Evolutionary conservation across 2,888 invertebrate species (phyloP).

Genomic region (Diaprepes abbreviatus): DNA sequence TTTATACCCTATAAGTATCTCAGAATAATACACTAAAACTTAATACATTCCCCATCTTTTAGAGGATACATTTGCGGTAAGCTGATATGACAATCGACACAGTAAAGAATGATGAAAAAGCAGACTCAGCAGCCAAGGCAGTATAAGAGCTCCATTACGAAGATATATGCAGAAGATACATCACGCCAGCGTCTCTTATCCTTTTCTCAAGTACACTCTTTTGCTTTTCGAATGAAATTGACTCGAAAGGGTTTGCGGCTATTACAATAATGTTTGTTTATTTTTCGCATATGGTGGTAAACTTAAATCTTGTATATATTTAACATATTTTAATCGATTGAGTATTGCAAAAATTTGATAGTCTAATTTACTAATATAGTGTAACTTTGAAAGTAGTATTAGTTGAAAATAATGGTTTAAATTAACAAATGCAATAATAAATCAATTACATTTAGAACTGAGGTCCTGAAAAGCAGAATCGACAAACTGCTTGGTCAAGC

Average conservation of each 20-base stretch:
- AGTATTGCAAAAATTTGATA: too few species aligned
- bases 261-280: constrained; percentile 24
- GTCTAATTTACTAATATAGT: too few species aligned
- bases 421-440: too few species aligned
- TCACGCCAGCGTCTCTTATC: constrained; percentile 34
- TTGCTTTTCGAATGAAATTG: constrained; percentile 30
- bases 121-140: constrained; percentile 35
- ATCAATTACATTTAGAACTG: too few species aligned
- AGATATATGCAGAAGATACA: constrained; percentile 41
- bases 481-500: too few species aligned
- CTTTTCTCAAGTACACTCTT: constrained; percentile 30
- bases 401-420: too few species aligned
- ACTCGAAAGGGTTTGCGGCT: constrained; percentile 31
- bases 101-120: constrained; percentile 37
- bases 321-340: too few species aligned
- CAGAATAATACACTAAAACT: constrained; percentile 1
- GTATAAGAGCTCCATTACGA: constrained; percentile 37
- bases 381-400: too few species aligned
- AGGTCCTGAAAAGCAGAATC: too few species aligned
- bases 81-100: constrained; percentile 32
- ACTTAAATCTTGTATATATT: too few species aligned
- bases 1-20: too few species aligned
- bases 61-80: constrained; percentile 15
- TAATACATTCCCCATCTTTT: not conserved
- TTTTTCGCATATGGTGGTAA: too few species aligned